Evolutionary conservation across 2,888 invertebrate genomes (phyloP).

Genomic region (Phania funesta): DNA sequence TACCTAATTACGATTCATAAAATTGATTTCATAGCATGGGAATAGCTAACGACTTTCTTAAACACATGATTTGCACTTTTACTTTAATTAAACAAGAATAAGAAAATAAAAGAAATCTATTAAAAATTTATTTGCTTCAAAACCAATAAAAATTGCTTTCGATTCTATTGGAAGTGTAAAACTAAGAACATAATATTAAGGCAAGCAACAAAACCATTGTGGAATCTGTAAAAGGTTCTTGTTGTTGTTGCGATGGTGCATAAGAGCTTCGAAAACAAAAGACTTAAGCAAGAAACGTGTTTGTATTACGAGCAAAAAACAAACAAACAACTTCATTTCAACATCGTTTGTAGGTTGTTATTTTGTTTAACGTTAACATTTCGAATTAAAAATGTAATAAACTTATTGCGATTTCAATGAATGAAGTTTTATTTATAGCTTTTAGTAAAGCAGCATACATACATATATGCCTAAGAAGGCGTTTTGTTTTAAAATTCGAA

Average conservation of each 20-base stretch:
- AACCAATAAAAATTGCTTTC: not conserved
- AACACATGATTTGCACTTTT: conserved; percentile 20
- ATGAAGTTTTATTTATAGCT: conserved; percentile 12
- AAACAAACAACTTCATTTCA: not conserved
- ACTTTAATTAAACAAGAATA: not conserved
- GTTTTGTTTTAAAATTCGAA: not conserved
- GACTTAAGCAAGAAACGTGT: conserved; percentile 43
- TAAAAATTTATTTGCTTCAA: not conserved
- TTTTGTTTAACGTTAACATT: not conserved
- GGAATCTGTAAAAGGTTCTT: too few species aligned
- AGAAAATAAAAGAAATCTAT: not conserved
- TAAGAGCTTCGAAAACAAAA: conserved; percentile 28
- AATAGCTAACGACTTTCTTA: not conserved
- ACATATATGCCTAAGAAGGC: not conserved
- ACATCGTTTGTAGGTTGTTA: conserved; percentile 18
- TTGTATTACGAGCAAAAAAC: not conserved
- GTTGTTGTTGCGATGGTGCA: not conserved
- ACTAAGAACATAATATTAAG: too few species aligned
- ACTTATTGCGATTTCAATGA: not conserved
- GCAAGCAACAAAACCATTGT: too few species aligned
- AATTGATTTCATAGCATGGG: not conserved
- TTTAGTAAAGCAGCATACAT: not conserved
- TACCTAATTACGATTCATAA: not conserved
- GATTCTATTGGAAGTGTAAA: not conserved
- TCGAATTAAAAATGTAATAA: not conserved